phyloP scores from a whole-genome alignment of 2,888 invertebrate genomes.

The Tromatobia lineatoria region DNA sequence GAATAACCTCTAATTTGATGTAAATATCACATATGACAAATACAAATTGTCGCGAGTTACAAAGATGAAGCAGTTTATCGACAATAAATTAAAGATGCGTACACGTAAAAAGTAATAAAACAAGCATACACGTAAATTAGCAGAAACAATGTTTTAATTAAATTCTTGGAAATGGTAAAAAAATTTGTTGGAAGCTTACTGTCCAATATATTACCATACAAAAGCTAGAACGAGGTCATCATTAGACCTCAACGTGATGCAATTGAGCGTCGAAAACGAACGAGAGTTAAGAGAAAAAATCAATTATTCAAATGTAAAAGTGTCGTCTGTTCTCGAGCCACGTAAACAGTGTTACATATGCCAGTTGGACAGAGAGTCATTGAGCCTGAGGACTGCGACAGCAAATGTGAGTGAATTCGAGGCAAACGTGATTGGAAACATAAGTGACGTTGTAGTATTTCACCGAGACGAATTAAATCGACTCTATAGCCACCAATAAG shows the following conservation, averaged over 20 bases:
- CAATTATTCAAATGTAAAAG: constrained; percentile 59
- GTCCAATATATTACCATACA: neutral
- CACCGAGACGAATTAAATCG: constrained; percentile 5
- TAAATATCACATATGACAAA: too few relatives aligned
- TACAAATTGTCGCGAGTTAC: too few relatives aligned
- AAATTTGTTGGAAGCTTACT: neutral
- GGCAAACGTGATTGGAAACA: constrained; percentile 37
- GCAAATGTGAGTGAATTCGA: constrained; percentile 11
- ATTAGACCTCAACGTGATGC: constrained; percentile 18
- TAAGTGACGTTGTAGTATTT: neutral
- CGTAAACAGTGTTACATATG: constrained; percentile 4
- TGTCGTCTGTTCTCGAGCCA: neutral
- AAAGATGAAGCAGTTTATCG: too few relatives aligned
- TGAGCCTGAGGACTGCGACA: constrained; percentile 10
- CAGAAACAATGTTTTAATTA: neutral
- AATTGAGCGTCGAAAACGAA: constrained; percentile 23
- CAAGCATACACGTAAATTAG: too few relatives aligned
- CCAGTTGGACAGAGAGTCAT: constrained; percentile 12
- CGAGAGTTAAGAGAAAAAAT: constrained; percentile 38
- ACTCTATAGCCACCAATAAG: neutral
- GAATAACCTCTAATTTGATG: too few relatives aligned
- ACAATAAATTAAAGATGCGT: too few relatives aligned
- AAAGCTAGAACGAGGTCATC: constrained; percentile 55
- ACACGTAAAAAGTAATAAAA: too few relatives aligned
- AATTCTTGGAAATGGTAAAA: neutral